Evolutionary conservation across 2,797 vertebrate genomes (phyloP).

Genomic region (Orestias chungarensis): DNA sequence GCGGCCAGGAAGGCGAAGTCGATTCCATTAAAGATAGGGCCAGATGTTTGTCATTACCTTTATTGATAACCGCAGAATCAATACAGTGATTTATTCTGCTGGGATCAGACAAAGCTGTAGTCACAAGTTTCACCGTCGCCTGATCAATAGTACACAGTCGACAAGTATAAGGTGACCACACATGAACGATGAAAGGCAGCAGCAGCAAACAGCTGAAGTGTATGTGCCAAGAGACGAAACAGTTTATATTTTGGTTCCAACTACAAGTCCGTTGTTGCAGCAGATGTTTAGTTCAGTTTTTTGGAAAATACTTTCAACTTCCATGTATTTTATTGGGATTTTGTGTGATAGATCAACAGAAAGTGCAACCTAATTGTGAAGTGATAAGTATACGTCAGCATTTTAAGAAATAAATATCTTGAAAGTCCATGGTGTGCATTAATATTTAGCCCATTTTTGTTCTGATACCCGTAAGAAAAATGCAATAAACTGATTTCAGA

Average conservation of each 20-base stretch:
- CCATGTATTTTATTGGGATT: not conserved
- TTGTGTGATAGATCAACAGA: not conserved
- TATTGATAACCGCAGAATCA: slow-evolving; percentile 84
- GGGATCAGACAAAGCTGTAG: slow-evolving; percentile 82
- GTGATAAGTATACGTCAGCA: not conserved
- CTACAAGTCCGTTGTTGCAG: slow-evolving; percentile 24
- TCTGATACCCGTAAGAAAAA: not conserved
- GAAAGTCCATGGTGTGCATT: not conserved
- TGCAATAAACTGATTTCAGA: not conserved
- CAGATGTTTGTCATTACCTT: slow-evolving; percentile 87
- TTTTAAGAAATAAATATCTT: not conserved
- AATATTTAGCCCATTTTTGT: not conserved
- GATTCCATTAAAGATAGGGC: slow-evolving; percentile 84
- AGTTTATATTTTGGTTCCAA: slow-evolving; percentile 21
- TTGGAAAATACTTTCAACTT: too few species aligned
- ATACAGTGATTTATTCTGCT: slow-evolving; percentile 85
- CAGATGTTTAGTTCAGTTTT: too few species aligned
- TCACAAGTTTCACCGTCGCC: slow-evolving; percentile 80
- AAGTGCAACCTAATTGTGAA: not conserved
- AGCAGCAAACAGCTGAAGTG: slow-evolving; percentile 65
- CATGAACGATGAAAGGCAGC: slow-evolving; percentile 67
- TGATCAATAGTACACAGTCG: slow-evolving; percentile 83
- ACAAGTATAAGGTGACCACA: slow-evolving; percentile 79
- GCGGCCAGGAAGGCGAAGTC: slow-evolving; percentile 78
- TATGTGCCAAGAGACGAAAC: slow-evolving; percentile 26